Conservation (phyloP, 1,140 invertebrate species). For the Plectrocnemia conspersa region DNA sequence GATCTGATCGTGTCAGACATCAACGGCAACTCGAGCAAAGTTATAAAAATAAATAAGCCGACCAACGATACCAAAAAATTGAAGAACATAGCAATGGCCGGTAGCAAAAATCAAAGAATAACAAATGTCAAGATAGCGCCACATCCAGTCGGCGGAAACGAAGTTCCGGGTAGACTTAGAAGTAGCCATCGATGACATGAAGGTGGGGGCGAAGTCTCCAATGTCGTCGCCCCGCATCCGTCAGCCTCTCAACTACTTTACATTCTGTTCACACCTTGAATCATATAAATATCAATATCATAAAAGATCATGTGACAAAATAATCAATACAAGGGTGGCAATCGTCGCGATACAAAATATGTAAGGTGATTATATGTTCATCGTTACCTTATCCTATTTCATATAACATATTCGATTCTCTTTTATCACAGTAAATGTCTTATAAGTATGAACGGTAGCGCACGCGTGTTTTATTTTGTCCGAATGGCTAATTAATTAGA, state of each 20-base stretch:
- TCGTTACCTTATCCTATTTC: too few species aligned
- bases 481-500: too few species aligned
- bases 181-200: slow-evolving; percentile 34
- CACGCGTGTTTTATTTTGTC: too few species aligned
- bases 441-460: too few species aligned
- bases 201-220: slow-evolving; percentile 17
- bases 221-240: slow-evolving; percentile 18
- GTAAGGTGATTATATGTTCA: too few species aligned
- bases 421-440: too few species aligned
- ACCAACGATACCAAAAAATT: slow-evolving; percentile 37
- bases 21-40: slow-evolving; percentile 38
- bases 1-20: slow-evolving; percentile 20
- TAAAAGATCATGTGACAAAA: background rate
- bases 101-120: slow-evolving; percentile 24
- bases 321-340: background rate
- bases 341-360: too few species aligned
- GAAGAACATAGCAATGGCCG: background rate
- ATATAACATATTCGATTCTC: too few species aligned
- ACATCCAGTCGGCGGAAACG: slow-evolving; percentile 18
- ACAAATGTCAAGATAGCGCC: slow-evolving; percentile 37
- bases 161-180: slow-evolving; percentile 28
- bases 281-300: too few species aligned
- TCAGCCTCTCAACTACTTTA: slow-evolving; percentile 25
- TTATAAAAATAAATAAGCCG: slow-evolving; percentile 37
- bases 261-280: slow-evolving; percentile 26